Percentiles rank a stretch among this genome's conserved stretches.
Evolutionary conservation across 2,888 invertebrate genomes (phyloP).

Genomic region (Clunio marinus): DNA sequence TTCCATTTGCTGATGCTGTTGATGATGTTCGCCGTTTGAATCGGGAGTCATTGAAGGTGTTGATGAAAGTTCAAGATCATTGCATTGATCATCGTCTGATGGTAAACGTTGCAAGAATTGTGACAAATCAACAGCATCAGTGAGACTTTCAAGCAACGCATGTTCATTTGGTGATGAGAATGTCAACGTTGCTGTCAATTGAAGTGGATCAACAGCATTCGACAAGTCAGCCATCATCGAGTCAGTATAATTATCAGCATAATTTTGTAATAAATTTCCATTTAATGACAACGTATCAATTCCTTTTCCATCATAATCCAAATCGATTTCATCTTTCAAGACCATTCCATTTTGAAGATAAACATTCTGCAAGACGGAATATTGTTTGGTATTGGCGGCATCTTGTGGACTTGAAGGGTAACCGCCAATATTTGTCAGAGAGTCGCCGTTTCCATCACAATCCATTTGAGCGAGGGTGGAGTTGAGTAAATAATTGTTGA

Average conservation of each 20-base stretch:
- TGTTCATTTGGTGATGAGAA: conserved; percentile 75
- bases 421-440: conserved; percentile 46
- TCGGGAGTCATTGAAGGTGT: conserved; percentile 68
- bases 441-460: conserved; percentile 68
- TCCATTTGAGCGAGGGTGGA: conserved; percentile 66
- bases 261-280: conserved; percentile 58
- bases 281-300: conserved; percentile 60
- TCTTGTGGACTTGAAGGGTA: conserved; percentile 40
- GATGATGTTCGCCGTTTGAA: conserved; percentile 51
- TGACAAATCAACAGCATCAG: conserved; percentile 74
- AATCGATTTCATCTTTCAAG: conserved; percentile 74
- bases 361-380: conserved; percentile 74
- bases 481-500: conserved; percentile 58
- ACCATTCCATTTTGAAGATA: conserved; percentile 60
- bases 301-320: conserved; percentile 71
- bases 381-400: conserved; percentile 58
- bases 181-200: conserved; percentile 76
- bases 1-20: conserved; percentile 59
- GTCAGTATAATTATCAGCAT: conserved; percentile 63
- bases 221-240: conserved; percentile 82
- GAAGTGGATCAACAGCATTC: conserved; percentile 72
- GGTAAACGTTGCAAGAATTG: conserved; percentile 68
- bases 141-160: conserved; percentile 68
- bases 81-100: conserved; percentile 55
- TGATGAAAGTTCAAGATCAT: conserved; percentile 67